Percentiles rank a stretch among this genome's conserved stretches.
phyloP scores from a whole-genome alignment of 2,113 vertebrate species.

The Antechinus stuartii region DNA sequence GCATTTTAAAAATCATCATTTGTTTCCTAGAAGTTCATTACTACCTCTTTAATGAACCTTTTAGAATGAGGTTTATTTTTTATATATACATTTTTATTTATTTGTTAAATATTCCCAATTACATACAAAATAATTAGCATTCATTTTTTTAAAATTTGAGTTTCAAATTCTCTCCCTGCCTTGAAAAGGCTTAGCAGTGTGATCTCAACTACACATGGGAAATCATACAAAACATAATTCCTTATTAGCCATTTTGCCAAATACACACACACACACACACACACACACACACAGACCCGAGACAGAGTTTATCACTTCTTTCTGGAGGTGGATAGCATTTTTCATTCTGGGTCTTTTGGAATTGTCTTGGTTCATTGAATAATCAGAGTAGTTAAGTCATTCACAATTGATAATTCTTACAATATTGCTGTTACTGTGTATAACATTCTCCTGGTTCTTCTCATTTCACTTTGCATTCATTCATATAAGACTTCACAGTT shows the following conservation, averaged over 20 bases:
- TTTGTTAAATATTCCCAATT: background rate
- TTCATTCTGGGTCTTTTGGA: background rate
- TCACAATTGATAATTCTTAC: background rate
- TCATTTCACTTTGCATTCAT: no score
- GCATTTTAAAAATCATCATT: background rate
- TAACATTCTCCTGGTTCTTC: background rate
- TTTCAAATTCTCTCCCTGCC: background rate
- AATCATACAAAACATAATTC: background rate
- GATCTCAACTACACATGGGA: background rate
- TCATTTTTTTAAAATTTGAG: background rate
- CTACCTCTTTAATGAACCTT: no score
- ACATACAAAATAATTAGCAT: background rate
- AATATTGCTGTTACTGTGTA: background rate
- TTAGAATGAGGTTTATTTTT: no score
- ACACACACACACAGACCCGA: background rate
- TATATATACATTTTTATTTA: background rate
- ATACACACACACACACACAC: no score
- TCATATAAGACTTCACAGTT: no score
- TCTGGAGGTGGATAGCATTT: background rate
- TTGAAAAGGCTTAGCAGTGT: background rate
- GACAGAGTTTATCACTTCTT: background rate
- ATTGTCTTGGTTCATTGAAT: background rate
- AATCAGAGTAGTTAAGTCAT: background rate
- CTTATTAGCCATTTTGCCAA: background rate
- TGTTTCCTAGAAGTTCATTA: no score